A percentile compares a stretch with the other conserved stretches of the same genome.
These are phyloP conservation scores for Neria commutata DNA, from an alignment of 2,888 invertebrate genomes.

Conservation along the genomic window DNA sequence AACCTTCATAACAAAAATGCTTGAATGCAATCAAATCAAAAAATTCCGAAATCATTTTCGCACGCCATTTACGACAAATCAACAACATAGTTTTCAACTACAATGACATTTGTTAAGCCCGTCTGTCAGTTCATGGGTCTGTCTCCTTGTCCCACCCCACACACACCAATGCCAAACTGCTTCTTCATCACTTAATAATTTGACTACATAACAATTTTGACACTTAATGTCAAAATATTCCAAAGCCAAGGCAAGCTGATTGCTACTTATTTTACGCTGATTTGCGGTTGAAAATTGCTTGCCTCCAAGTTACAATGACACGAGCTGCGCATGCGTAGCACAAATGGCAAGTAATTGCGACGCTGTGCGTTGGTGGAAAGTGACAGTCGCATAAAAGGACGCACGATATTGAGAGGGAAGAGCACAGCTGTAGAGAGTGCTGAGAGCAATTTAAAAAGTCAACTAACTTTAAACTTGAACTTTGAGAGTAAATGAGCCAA, in stretches of 20 bases:
- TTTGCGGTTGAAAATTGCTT: neutral
- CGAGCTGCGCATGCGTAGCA: neutral
- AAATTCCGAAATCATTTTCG: neutral
- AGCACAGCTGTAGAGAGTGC: neutral
- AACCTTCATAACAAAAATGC: too few species aligned
- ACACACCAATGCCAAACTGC: too few species aligned
- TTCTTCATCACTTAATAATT: too few species aligned
- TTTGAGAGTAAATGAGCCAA: neutral
- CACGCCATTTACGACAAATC: neutral
- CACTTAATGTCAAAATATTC: neutral
- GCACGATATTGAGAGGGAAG: too few species aligned
- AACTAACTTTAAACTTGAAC: slow-evolving; percentile 1
- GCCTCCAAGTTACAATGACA: neutral
- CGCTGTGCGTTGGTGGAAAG: too few species aligned
- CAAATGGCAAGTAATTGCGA: too few species aligned
- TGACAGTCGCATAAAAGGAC: too few species aligned
- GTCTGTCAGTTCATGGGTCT: neutral
- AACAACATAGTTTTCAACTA: neutral
- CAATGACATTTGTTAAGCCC: neutral
- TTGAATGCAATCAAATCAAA: too few species aligned
- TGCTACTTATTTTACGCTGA: neutral
- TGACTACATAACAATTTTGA: neutral
- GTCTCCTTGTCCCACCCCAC: neutral
- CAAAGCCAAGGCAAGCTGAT: too few species aligned
- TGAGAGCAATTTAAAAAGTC: neutral